phyloP scores from a whole-genome alignment of 2,113 vertebrate species.

The Nyctereutes procyonoides region DNA sequence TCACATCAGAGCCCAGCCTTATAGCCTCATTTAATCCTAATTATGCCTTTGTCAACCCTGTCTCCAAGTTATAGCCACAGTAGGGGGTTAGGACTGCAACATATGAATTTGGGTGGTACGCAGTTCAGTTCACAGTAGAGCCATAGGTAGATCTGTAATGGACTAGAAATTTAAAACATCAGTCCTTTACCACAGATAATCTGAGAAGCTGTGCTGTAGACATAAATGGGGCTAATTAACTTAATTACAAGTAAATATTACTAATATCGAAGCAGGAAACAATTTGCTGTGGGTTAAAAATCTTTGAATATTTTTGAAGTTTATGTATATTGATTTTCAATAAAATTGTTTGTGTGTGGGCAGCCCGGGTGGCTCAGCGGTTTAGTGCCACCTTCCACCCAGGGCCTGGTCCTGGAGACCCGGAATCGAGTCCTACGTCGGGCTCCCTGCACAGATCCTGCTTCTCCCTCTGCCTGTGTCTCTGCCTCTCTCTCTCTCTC shows the following conservation, averaged over 20 bases:
- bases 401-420: too few relatives aligned
- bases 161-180: background rate
- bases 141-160: background rate
- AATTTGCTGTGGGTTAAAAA: background rate
- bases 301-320: background rate
- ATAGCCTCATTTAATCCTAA: background rate
- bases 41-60: background rate
- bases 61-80: background rate
- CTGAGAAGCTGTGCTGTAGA: background rate
- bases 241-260: background rate
- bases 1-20: background rate
- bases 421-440: too few relatives aligned
- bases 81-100: background rate
- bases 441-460: too few relatives aligned
- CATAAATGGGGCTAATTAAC: background rate
- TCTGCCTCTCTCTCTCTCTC: too few relatives aligned
- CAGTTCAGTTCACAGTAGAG: background rate
- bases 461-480: too few relatives aligned
- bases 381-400: too few relatives aligned
- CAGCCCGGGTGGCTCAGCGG: too few relatives aligned
- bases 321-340: background rate
- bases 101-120: too few relatives aligned
- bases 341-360: background rate
- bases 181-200: background rate
- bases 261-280: background rate